Evolutionary conservation across 2,888 invertebrate species (phyloP).

Genomic region (Eupelmus urozonus): DNA sequence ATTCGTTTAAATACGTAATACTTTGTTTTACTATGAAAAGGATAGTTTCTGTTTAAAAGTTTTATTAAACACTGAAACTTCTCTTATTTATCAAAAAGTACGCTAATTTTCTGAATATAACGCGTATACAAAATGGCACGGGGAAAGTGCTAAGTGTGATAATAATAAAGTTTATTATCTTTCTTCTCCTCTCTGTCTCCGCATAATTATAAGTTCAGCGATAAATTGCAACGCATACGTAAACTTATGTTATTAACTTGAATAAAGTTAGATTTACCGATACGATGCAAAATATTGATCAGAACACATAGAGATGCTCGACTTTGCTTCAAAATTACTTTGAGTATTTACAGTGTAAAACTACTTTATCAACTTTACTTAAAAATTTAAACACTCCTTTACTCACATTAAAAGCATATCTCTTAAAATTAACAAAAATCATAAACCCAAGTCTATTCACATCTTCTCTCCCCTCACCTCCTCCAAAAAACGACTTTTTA

Average conservation of each 20-base stretch:
- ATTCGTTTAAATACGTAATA: too few relatives aligned
- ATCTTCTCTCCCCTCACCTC: too few relatives aligned
- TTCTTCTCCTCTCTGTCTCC: not conserved
- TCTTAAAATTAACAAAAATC: too few relatives aligned
- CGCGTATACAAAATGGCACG: not conserved
- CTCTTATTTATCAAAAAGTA: not conserved
- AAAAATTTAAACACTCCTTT: too few relatives aligned
- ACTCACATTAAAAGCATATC: too few relatives aligned
- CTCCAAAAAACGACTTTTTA: too few relatives aligned
- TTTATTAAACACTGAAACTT: not conserved
- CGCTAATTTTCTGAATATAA: not conserved
- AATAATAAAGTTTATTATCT: conserved; percentile 31
- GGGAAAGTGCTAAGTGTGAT: not conserved
- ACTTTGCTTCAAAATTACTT: too few relatives aligned
- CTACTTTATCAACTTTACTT: too few relatives aligned
- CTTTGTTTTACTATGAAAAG: too few relatives aligned
- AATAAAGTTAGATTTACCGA: conserved; percentile 39
- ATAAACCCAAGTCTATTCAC: too few relatives aligned
- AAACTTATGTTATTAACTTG: conserved; percentile 28
- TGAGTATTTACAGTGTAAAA: not conserved
- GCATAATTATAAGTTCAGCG: conserved; percentile 46
- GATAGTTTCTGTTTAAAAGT: not conserved
- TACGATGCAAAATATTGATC: not conserved
- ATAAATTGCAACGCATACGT: conserved; percentile 38
- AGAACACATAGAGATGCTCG: not conserved